Evolutionary conservation across 2,888 invertebrate species (phyloP), one percentile per base, ranked within the genome.

Genomic region (Eristalis arbustorum): DNA sequence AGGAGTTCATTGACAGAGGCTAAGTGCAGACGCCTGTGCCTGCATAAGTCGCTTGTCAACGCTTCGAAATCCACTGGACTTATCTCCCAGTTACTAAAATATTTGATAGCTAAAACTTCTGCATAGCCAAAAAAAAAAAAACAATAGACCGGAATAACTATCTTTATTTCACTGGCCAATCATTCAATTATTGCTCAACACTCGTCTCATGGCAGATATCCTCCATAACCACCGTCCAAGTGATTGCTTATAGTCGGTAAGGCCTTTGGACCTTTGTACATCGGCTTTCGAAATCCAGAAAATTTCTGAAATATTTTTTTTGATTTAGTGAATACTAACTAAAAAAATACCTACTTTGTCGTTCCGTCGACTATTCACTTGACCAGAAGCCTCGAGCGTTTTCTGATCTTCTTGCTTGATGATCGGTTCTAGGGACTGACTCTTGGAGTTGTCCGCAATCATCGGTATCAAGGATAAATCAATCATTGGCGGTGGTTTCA

Each of bases 401-500:
- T 5, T 57, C 6, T 10, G 14, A 25, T 18, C 49, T 11, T 25
- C 23, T 28, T 25, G 25, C 13, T 28, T 59, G 13, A 2, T 4
- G 5, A 59, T 8, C 6, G 49, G 18, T 59, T 59, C 23, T 13
- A 28, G 3, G 13, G 25, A 18, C 3, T 4, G 18, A 8, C 18
- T 18, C 56, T 28, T 72, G 34, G 56, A 40, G 40, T n/a, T 3
- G 11, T 61, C 49, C 18, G 37, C 40, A 0, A n/a, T 31, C 59
- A 88, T 90, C 0, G 91, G 84, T 25, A 88, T 89, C 11, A 92
- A 69, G 1, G 91, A 89, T 49, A 92, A 89, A 84, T 92, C 90
- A 73, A 92, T 91, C 1, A 87, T 89, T 2, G 93, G 91, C 1
- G 91, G 91, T 0, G 92, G 93, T 42, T 90, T 90, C 14, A 88